Base-by-base conservation (phyloP, 2,888 invertebrate genomes). In the Aplocera efformata region DNA sequence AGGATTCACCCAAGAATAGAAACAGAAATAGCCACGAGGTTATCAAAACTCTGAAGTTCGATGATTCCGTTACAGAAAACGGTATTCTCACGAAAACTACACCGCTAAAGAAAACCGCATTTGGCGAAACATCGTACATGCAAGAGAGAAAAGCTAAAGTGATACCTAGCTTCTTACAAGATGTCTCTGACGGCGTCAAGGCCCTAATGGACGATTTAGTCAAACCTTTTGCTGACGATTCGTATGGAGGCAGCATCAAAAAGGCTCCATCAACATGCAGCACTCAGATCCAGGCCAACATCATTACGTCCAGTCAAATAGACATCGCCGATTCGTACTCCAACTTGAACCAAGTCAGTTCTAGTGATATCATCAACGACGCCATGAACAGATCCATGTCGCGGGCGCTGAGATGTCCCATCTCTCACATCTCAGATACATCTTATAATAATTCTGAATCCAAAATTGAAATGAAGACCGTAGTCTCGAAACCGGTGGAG, bases 131-230 rank as follows among this genome's bases (percentile, higher is more conserved):
- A 0, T 56, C 75, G 0, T 67, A 67, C 28, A 65, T 70, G 58
- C 63, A 54, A 22, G 74, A 77, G 1, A 42, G 17, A 3, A 79
- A 77, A 48, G 37, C 47, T 0, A 75, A 71, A 49, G 84, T 83
- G 0, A 86, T 88, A 21, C 88, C 86, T 0, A 52, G 63, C 0
- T 81, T 70, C 37, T 50, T 79, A 29, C 71, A 68, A 42, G 72
- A 78, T 5, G 71, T 80, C 0, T 63, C 78, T 0, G 76, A 82
- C 6, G 72, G 66, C 1, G 56, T 86, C 0, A 86, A 88, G 35
- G 67, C 72, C 1, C 53, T 86, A 1, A 83, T 86, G 82, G 51
- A 59, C 1, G 88, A 88, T 52, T 55, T 86, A 10, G 75, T 81
- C 0, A 85, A 88, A 39, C 88, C 88, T 0, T 63, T 67, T 31